Conservation (phyloP, 2,888 invertebrate species). For the Periphyllus acericola region DNA sequence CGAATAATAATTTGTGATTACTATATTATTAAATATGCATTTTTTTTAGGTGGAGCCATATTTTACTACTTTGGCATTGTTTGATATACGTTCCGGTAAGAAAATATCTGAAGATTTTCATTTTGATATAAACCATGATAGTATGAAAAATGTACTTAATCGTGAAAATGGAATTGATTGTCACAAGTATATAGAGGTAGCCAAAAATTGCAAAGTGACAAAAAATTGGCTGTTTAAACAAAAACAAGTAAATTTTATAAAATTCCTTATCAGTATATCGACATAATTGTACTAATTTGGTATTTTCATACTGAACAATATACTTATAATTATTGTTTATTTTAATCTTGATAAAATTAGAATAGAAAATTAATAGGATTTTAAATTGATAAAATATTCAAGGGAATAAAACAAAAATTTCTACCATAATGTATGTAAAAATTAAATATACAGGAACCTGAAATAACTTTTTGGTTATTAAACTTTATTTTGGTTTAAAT, state of each 20-base stretch:
- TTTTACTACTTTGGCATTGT: conserved; percentile 87
- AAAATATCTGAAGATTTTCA: conserved; percentile 95
- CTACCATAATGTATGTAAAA: no score
- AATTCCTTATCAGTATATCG: not conserved
- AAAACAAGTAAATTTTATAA: conserved; percentile 70
- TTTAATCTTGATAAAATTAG: no score
- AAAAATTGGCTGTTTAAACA: conserved; percentile 79
- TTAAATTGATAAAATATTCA: no score
- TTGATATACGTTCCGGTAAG: conserved; percentile 85
- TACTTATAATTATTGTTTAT: no score
- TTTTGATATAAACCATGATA: conserved; percentile 83
- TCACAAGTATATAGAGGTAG: conserved; percentile 68
- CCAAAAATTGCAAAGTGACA: conserved; percentile 74
- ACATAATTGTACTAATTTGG: no score
- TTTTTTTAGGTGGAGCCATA: conserved; percentile 85
- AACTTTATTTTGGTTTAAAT: no score
- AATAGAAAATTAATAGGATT: no score
- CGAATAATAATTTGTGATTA: not conserved
- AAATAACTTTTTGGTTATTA: no score
- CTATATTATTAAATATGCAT: no score
- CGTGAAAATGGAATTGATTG: conserved; percentile 64
- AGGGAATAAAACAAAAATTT: no score
- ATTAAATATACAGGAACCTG: no score
- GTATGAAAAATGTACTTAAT: conserved; percentile 73
- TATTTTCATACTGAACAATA: no score